Conservation (phyloP, 2,113 vertebrate genomes). For the Tupaia tana region DNA sequence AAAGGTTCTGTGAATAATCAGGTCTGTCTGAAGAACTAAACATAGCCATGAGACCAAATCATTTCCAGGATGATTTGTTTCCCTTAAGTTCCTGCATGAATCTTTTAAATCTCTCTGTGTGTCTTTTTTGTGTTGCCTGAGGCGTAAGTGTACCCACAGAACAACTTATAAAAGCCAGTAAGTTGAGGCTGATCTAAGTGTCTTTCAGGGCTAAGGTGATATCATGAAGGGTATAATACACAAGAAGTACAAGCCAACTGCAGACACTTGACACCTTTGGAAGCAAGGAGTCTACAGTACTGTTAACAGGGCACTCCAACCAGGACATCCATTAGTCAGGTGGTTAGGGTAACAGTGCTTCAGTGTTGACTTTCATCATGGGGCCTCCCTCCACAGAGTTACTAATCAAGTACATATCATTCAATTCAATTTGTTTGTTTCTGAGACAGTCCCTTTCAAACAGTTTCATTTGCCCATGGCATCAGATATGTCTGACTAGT, state of each 20-base stretch:
- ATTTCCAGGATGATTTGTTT: not conserved
- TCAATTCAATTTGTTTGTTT: not conserved
- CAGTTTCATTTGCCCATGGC: not conserved
- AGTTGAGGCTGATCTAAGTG: not conserved
- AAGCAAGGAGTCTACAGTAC: not conserved
- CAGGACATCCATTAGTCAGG: not conserved
- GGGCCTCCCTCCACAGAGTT: no score
- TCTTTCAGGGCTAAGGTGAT: not conserved
- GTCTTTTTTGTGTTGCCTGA: not conserved
- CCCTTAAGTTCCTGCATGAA: not conserved
- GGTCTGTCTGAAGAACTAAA: not conserved
- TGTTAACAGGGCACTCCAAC: not conserved
- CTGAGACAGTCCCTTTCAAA: not conserved
- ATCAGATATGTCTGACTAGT: not conserved
- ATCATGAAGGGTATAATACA: not conserved
- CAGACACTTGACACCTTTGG: not conserved
- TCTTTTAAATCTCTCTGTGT: not conserved
- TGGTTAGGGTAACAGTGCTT: not conserved
- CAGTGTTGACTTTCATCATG: not conserved
- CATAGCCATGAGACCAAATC: not conserved
- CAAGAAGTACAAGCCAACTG: not conserved
- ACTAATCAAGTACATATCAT: not conserved
- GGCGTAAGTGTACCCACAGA: not conserved
- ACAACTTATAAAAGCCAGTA: not conserved
- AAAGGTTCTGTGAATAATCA: not conserved